Base-by-base conservation (phyloP, 2,888 invertebrate genomes). In the Meliscaeva auricollis region DNA sequence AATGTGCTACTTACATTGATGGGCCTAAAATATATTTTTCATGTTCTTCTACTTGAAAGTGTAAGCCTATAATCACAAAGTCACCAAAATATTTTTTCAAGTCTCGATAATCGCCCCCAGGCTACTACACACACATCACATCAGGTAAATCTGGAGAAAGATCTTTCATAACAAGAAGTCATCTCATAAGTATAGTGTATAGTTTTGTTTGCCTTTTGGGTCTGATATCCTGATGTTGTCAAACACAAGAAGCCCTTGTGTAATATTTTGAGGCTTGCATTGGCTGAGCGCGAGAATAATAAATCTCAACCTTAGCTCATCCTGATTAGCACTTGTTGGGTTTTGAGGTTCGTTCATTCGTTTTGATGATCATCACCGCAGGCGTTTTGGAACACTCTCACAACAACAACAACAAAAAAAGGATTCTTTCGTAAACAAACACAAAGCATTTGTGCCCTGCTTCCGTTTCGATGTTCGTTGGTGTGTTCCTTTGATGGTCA, bases 301-400 rank as follows among this genome's bases (percentile, higher is more conserved):
- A 80, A 79, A 60, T 52, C 52, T 54, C 20, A 38, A 52, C 78
- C 83, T 69, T 64, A 44, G 73, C 73, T 83, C 73, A 83, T 83
- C 83, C 83, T 44, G 78, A 78, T 83, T 79, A 83, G 74, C 79
- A 83, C 83, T 79, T 79, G 83, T 83, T 69, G 56, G 62, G 8
- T 44, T 58, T 17, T 41, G 50, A 69, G 56, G 72, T 64, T 46
- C 17, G 32, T 15, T 35, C 6, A 0, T 56, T 35, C 32, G 17
- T 17, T 35, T 20, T 35, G 32, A 41, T 52, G 58, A 77, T 78
- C 83, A 62, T 79, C 79, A 56, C 78, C 54, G 44, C 83, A 62
- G 83, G 83, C 83, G 78, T 64, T 22, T 58, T 38, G 35, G 30
- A 7, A 56, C 32, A 32, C 8, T 9, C 35, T 9, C 35, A 35